These are phyloP conservation scores for Drosophila nasuta DNA, from an alignment of 1,140 invertebrate species.

Conservation along the genomic window DNA sequence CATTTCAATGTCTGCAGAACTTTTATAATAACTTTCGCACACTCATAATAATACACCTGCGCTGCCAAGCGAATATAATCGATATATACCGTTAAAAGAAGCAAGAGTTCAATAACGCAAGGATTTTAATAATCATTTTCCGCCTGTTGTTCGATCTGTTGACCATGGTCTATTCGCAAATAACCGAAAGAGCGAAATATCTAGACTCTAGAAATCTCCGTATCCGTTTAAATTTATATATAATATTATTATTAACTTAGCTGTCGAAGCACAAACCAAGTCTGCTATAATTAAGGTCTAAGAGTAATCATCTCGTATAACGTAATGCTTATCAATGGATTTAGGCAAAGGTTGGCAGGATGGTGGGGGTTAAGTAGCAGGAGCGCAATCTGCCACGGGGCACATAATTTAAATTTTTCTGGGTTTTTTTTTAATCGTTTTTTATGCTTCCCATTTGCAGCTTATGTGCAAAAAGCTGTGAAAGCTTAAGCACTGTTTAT, in stretches of 20 bases:
- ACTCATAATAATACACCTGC: neutral
- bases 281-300: too few relatives aligned
- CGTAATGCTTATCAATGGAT: too few relatives aligned
- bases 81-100: slow-evolving; percentile 54
- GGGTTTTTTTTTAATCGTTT: slow-evolving; percentile 30
- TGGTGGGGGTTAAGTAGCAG: neutral
- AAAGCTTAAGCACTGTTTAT: slow-evolving; percentile 71
- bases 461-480: slow-evolving; percentile 26
- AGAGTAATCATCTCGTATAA: too few relatives aligned
- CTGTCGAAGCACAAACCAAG: too few relatives aligned
- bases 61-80: slow-evolving; percentile 47
- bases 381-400: slow-evolving; percentile 37
- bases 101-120: slow-evolving; percentile 34
- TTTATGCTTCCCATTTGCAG: neutral
- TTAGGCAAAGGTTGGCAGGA: neutral
- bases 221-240: too few relatives aligned
- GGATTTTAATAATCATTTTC: slow-evolving; percentile 34
- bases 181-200: too few relatives aligned
- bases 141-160: neutral
- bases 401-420: slow-evolving; percentile 66
- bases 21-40: slow-evolving; percentile 72
- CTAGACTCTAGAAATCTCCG: too few relatives aligned
- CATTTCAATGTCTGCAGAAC: slow-evolving; percentile 51
- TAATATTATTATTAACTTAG: too few relatives aligned
- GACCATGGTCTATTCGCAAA: too few relatives aligned